Percentiles rank a stretch among this genome's conserved stretches.
phyloP scores from a whole-genome alignment of 2,888 invertebrate species.

The Luperina testacea region DNA sequence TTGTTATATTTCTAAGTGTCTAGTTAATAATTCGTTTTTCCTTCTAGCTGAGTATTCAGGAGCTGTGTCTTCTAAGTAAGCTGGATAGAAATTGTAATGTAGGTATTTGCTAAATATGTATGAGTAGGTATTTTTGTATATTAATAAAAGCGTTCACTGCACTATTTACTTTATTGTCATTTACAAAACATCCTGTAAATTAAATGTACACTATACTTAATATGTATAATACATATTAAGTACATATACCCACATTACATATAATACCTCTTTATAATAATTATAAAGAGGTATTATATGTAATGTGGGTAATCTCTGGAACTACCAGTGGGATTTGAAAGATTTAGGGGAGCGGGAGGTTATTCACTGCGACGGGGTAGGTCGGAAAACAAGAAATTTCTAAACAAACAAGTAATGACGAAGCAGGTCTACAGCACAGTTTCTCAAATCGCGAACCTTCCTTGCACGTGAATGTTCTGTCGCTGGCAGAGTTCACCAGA shows the following conservation, averaged over 20 bases:
- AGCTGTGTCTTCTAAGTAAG: conserved; percentile 23
- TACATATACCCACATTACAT: too few relatives aligned
- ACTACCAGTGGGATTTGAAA: too few relatives aligned
- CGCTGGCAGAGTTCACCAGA: neutral
- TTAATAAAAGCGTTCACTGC: conserved; percentile 50
- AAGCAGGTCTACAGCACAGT: neutral
- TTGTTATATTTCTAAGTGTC: conserved; percentile 7
- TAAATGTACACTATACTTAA: neutral
- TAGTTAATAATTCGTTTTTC: conserved; percentile 22
- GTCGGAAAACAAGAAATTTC: neutral
- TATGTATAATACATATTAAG: too few relatives aligned
- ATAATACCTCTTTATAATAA: too few relatives aligned
- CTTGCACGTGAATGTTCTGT: neutral
- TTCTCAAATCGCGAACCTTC: neutral
- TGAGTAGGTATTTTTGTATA: conserved; percentile 54
- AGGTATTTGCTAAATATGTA: conserved; percentile 36
- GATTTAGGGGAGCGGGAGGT: too few relatives aligned
- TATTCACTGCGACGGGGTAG: too few relatives aligned
- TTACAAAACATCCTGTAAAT: neutral
- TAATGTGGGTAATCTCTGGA: too few relatives aligned
- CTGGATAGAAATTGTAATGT: conserved; percentile 35
- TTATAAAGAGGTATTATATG: too few relatives aligned
- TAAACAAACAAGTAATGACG: neutral
- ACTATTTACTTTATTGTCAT: conserved; percentile 19
- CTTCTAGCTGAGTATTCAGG: conserved; percentile 7